Base-by-base conservation (phyloP, 1,140 invertebrate genomes). In the Drosophila murphyi region DNA sequence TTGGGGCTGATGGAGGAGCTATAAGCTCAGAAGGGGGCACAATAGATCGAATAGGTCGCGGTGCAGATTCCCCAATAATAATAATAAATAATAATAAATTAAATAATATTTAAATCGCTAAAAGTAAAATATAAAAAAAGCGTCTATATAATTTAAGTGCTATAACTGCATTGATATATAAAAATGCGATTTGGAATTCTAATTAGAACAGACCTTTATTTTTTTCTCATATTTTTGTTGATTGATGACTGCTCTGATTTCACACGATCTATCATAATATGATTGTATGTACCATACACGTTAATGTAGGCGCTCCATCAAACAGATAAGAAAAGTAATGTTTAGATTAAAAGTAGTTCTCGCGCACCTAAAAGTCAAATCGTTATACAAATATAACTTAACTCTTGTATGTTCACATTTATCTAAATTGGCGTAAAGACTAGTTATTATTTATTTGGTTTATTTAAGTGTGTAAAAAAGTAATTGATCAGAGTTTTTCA, bases 211-310 rank as follows among this genome's bases (percentile, higher is more conserved):
- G 20, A 20, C 20, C 1, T 20, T 20, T 20, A 20, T 20, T 20
- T 20, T 20, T 20, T 20, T 20, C 20, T 20, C 20, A 64, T 43
- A 54, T 54, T 3, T 45, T 5, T 72, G 0, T 35, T 51, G 61
- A 72, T 72, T 72, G 62, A 72, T 72, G 7, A 31, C 34, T 63
- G 28, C 28, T 31, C 31, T 57, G 37, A 50, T 57, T 65, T 56
- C 29, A 47, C 31, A 65, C 47, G 31, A 50, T 72, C 20, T 12
- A 67, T 59, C 37, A 59, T 10, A 31, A 29, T 39, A 34, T 37
- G 0, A 20, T 29, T 32, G 10, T 51, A 31, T 63, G n/a, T 10
- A 29, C 28, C 32, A 37, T 52, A 3, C 12, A 51, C 35, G 31
- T 41, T 10, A 41, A 12, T 5, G 28, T 51, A 28, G 29, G n/a